Evolutionary conservation across 2,888 invertebrate species (phyloP).

Genomic region (Hypolimnas misippus): DNA sequence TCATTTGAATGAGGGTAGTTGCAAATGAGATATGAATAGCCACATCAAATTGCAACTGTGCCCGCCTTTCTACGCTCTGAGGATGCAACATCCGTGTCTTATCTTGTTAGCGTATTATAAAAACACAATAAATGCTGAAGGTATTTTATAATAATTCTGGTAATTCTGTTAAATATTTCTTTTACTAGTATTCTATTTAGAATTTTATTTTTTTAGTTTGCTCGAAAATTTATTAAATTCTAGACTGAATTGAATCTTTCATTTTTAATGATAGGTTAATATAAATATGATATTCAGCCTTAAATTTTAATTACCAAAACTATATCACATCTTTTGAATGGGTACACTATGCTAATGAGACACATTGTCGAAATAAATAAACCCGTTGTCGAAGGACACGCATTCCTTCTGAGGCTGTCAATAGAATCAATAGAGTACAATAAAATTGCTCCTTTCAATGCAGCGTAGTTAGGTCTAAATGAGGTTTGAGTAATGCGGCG

Average conservation of each 20-base stretch:
- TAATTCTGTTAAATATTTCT: neutral
- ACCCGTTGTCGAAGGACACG: conserved; percentile 61
- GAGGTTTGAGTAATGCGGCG: conserved; percentile 80
- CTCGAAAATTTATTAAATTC: too few species aligned
- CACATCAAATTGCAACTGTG: conserved; percentile 33
- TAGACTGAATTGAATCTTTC: too few species aligned
- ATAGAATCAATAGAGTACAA: conserved; percentile 80
- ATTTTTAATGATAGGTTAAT: too few species aligned
- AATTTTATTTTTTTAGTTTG: neutral
- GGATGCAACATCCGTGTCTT: conserved; percentile 22
- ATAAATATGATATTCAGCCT: too few species aligned
- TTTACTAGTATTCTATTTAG: neutral
- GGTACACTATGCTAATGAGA: conserved; percentile 58
- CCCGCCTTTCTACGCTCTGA: conserved; percentile 21
- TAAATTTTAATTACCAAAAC: too few species aligned
- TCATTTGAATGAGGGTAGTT: conserved; percentile 62
- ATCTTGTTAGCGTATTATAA: conserved; percentile 23
- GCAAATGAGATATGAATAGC: conserved; percentile 61
- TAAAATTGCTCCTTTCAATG: conserved; percentile 80
- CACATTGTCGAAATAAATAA: conserved; percentile 65
- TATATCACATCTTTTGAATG: neutral
- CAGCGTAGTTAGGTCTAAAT: conserved; percentile 79
- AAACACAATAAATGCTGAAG: conserved; percentile 6
- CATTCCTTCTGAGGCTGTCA: conserved; percentile 67
- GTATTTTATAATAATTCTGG: neutral